A percentile compares a stretch with the other conserved stretches of the same genome.
Conservation (phyloP, 2,113 vertebrate genomes). For the Chaenocephalus aceratus region DNA sequence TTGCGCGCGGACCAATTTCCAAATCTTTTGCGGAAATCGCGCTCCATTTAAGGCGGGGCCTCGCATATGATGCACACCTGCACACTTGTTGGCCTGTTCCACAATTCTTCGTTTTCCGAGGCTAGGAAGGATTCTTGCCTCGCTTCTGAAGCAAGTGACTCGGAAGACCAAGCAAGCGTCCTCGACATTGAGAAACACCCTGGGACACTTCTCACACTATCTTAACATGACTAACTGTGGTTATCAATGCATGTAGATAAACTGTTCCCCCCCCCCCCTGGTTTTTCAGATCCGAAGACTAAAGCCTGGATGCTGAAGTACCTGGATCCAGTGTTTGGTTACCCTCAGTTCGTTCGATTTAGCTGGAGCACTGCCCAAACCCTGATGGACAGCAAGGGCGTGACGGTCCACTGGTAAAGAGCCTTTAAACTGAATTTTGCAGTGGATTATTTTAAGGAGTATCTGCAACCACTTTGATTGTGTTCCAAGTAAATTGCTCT, state of each 20-base stretch:
- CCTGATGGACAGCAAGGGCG: slow-evolving; percentile 88
- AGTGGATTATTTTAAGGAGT: background rate
- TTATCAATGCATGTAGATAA: background rate
- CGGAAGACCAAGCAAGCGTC: no score
- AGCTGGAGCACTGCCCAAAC: slow-evolving; percentile 93
- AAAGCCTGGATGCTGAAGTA: slow-evolving; percentile 89
- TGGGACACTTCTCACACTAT: background rate
- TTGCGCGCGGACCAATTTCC: no score
- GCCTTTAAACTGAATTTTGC: background rate
- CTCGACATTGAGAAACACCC: no score
- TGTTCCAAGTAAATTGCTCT: background rate
- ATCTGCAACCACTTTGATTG: background rate
- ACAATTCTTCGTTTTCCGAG: no score
- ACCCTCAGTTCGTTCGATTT: slow-evolving; percentile 92
- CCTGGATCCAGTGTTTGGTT: slow-evolving; percentile 92
- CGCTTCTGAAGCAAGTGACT: no score
- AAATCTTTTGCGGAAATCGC: no score
- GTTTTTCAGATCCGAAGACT: slow-evolving; percentile 90
- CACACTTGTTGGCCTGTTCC: no score
- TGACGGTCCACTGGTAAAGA: slow-evolving; percentile 83
- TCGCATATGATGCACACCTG: no score
- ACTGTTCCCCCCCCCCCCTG: background rate
- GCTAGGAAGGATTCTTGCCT: no score
- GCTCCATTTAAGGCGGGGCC: no score
- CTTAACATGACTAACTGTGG: background rate